Evolutionary conservation across 2,888 invertebrate species (phyloP), one percentile per base, ranked within the genome.

Genomic region (Harmothoe impar): DNA sequence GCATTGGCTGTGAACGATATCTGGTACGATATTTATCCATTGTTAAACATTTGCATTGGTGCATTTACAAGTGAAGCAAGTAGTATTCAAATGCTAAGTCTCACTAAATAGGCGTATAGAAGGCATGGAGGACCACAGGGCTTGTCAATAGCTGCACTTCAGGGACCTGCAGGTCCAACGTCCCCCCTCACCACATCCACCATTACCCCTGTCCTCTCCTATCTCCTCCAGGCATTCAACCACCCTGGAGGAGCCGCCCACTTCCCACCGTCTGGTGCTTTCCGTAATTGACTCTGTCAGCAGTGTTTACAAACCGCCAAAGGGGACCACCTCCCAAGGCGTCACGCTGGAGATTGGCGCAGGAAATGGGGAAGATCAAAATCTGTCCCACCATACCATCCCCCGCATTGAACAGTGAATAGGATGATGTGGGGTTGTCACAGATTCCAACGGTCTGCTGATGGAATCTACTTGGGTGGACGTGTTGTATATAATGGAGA

Each of bases 341-440:
- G 62, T 62, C 7, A n/a, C 62, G 62, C 20, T 62, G n/a, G n/a
- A 62, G 62, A 62, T 62, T 62, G 62, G 62, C 20, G n/a, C n/a
- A 62, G 62, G 62, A 62, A 62, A 62, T 62, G 62, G n/a, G n/a
- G 15, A 62, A 62, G 62, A 62, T 62, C 62, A 62, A 62, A 62
- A 20, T 62, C 62, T n/a, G 20, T 62, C n/a, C 62, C 62, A 15
- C n/a, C 62, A 5, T 62, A 3, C 12, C 62, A 7, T 62, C 62
- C 15, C 20, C 20, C 3, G 62, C 62, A 43, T 43, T 43, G 43
- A 43, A 43, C 5, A 43, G 43, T 43, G 43, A 43, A 43, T 43
- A 10, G 43, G 43, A 43, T 43, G 43, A 43, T 43, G 43, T 43
- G 43, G 43, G 43, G n/a, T 43, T 43, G 62, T n/a, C 62, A 62